Evolutionary conservation across 2,888 invertebrate genomes (phyloP), one percentile per base, ranked within the genome.

Genomic region (Acleris holmiana): DNA sequence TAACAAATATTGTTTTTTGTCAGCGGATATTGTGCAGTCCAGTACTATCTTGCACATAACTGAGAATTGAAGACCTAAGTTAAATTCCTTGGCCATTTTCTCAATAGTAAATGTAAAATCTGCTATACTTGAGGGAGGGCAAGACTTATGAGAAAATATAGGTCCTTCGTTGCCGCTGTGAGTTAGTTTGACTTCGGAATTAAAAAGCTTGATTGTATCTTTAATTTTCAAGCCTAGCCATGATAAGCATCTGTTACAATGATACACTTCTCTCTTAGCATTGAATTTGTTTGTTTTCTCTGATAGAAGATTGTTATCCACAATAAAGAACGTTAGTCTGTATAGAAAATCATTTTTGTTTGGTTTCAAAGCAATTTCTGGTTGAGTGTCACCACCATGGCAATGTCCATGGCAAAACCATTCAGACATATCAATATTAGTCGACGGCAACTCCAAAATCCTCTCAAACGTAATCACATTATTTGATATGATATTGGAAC

Each of bases 331-430:
- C 69, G 93, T 94, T 17, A 92, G 81, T 51, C 94, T 86, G 75
- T 94, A 94, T 41, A 95, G 90, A 73, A 94, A 92, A 82, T 95
- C 95, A 29, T 75, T 78, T 67, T 84, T 81, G 67, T 91, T 93
- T 18, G 93, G 93, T 67, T 90, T 89, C 17, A 94, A 73, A 56
- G 80, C 68, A 66, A 74, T 69, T 40, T 80, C 79, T 17, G 69
- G 69, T 51, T 69, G 71, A 2, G 76, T 59, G 2, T 68, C 61
- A 50, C 79, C 74, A 0, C 81, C 80, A 23, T 88, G 83, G 4
- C 86, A 84, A 50, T 89, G 89, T 0, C 89, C 89, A 69, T 95
- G 95, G 73, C 95, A 95, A 78, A 95, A 95, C 94, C 95, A 95
- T 68, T 95, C 95, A 0, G 92, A 91, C 77, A 93, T 91, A 73